Evolutionary conservation across 2,888 invertebrate genomes (phyloP).

Genomic region (Eremobia ochroleuca): DNA sequence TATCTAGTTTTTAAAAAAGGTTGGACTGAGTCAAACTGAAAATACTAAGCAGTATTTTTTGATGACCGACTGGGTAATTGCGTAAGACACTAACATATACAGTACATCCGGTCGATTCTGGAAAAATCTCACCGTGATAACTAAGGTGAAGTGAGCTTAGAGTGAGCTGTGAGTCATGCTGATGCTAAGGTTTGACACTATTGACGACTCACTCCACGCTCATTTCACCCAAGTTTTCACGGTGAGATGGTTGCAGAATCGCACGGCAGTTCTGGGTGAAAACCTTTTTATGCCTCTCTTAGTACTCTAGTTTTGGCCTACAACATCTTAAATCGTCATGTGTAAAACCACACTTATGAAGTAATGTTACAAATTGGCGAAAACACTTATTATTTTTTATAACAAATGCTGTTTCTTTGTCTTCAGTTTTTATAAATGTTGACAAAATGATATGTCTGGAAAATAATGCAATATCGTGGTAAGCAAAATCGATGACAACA

Average conservation of each 20-base stretch:
- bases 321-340: too few relatives aligned
- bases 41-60: neutral
- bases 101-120: too few relatives aligned
- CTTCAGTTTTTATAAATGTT: neutral
- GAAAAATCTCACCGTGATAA: too few relatives aligned
- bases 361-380: neutral
- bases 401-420: neutral
- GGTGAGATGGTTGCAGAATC: too few relatives aligned
- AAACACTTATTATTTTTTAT: neutral
- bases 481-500: neutral
- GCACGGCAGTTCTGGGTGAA: neutral
- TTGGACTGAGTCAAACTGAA: neutral
- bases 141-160: too few relatives aligned
- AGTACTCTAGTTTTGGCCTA: neutral
- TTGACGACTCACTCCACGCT: too few relatives aligned
- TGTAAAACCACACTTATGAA: neutral
- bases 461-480: conserved; percentile 15
- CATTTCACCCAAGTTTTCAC: too few relatives aligned
- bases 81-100: neutral
- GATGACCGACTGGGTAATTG: neutral
- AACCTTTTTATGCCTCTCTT: neutral
- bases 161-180: too few relatives aligned
- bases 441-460: conserved; percentile 19
- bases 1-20: neutral
- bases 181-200: too few relatives aligned